Evolutionary conservation across 2,888 invertebrate species (phyloP), one percentile per base, ranked within the genome.

Genomic region (Protophormia terraenovae): DNA sequence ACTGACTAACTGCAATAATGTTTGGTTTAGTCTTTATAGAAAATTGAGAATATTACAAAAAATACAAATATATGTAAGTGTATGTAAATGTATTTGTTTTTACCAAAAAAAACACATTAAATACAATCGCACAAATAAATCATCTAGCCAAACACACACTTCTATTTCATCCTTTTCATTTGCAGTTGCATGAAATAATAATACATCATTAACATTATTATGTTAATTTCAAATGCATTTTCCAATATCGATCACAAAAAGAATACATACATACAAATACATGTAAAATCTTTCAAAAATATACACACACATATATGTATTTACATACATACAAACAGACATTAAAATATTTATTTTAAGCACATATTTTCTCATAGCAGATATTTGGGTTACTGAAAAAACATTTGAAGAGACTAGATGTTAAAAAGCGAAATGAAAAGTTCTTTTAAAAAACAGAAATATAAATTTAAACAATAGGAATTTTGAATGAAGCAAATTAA

Each of bases 191-290:
- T 45, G 22, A 29, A 45, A 53, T 8, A 35, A 45, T 55, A 72
- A 38, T 58, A 69, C 62, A 67, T 76, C 76, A 76, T 82, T 82
- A 71, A 71, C 35, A 76, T 82, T 76, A 64, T 71, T 76, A 64
- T 82, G 69, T 71, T 82, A 76, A 76, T 76, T 76, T 82, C 55
- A 62, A 76, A 76, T 76, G 45, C 62, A 82, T 71, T 82, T 82
- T 7, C 41, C 45, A 69, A 62, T 45, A 82, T 76, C 76, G 64
- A 80, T 64, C 45, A 72, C 45, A 72, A 72, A 66, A 41, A 19
- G 16, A 14, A 55, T 55, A n/a, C n/a, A n/a, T n/a, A n/a, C n/a
- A n/a, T n/a, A n/a, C n/a, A n/a, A n/a, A n/a, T n/a, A n/a, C n/a
- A n/a, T n/a, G n/a, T n/a, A n/a, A n/a, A n/a, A n/a, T n/a, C n/a